Base-by-base conservation (phyloP, 2,113 vertebrate species). In the Sander lucioperca region DNA sequence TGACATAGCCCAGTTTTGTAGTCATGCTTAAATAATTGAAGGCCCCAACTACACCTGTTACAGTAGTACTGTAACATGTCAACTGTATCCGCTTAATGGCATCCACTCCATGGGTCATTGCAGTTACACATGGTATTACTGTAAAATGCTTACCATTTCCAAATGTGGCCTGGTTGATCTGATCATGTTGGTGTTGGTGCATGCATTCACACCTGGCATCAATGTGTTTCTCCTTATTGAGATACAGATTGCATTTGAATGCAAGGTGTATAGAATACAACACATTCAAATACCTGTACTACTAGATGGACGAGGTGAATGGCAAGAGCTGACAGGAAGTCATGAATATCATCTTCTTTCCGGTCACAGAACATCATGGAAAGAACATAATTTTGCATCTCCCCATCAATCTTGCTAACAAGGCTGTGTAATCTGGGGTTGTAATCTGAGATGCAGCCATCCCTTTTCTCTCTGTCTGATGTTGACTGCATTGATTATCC, bases 401-500 rank as follows among this genome's bases (percentile, higher is more conserved):
- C 61, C 39, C 62, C 15, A 64, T 79, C 54, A 27, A 13, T 33
- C 19, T 30, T 51, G 45, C 39, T 73, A 73, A 77, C 12, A 4
- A 72, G 50, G 25, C 45, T 58, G 12, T 12, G 1, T 68, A 53
- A 19, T 43, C 39, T 43, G 9, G 39, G 10, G 10, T 3, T 9
- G 1, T 72, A 53, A 16, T 53, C 71, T 13, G 70, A 65, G 68
- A 25, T 33, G 36, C 48, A 30, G 18, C 15, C n/a, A 1, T 1
- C 61, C n/a, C 16, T 6, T 6, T 10, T 21, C 56, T 62, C 75
- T 61, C 57, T 45, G 21, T 63, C 73, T 64, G 14, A 19, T 59
- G 18, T 54, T 54, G 51, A 70, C 69, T 30, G 39, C 61, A 47
- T 56, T 73, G 30, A 75, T 78, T 65, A 62, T 63, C 54, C 69